Evolutionary conservation across 2,888 invertebrate genomes (phyloP).

Genomic region (Drosophila meridionalis): DNA sequence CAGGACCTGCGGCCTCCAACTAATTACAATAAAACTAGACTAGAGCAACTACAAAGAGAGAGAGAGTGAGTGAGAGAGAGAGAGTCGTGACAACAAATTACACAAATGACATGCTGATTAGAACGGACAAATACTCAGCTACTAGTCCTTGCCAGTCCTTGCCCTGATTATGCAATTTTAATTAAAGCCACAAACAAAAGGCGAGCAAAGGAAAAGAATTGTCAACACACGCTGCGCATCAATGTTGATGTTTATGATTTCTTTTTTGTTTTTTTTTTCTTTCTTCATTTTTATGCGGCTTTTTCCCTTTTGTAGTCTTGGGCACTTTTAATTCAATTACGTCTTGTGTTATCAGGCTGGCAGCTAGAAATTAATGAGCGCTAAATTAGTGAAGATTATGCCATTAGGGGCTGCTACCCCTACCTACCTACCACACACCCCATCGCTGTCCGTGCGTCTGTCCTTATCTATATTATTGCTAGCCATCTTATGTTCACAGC

Average conservation of each 20-base stretch:
- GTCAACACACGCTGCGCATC: conserved; percentile 46
- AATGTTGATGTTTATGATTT: conserved; percentile 65
- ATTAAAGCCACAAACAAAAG: conserved; percentile 62
- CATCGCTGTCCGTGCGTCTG: neutral
- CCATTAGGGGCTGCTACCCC: conserved; percentile 73
- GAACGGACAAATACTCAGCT: conserved; percentile 51
- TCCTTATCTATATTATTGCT: conserved; percentile 21
- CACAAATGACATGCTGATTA: conserved; percentile 73
- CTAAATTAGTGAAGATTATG: conserved; percentile 82
- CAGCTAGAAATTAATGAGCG: conserved; percentile 79
- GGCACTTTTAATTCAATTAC: conserved; percentile 82
- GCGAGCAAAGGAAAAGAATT: conserved; percentile 23
- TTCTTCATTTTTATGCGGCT: neutral
- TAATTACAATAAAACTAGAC: conserved; percentile 69
- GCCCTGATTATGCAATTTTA: conserved; percentile 70
- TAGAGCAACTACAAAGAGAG: neutral
- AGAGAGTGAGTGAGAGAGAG: conserved; percentile 3
- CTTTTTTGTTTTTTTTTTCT: neutral
- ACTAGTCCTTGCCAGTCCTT: conserved; percentile 14
- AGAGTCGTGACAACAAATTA: conserved; percentile 64
- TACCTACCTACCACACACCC: conserved; percentile 16
- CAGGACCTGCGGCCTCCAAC: conserved; percentile 37
- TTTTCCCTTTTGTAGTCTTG: conserved; percentile 27
- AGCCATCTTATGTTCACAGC: conserved; percentile 52
- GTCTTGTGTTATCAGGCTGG: conserved; percentile 58